Percentiles rank a stretch among this genome's conserved stretches.
Conservation (phyloP, 2,797 vertebrate species). For the Lagorchestes hirsutus region DNA sequence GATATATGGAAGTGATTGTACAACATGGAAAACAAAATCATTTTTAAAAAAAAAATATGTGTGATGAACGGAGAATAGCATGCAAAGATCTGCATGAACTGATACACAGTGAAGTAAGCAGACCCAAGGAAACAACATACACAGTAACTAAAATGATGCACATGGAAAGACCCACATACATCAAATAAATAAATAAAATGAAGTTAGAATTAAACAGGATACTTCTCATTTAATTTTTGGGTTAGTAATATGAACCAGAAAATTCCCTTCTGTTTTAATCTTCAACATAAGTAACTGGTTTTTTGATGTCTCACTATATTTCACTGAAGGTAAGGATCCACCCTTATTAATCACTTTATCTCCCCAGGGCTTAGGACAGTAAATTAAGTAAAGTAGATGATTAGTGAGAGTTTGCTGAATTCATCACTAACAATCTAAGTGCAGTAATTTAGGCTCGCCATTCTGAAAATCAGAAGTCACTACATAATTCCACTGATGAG, state of each 20-base stretch:
- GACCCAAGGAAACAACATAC: neutral
- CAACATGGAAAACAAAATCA: no score
- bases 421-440: neutral
- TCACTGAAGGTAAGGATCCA: neutral
- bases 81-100: neutral
- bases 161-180: neutral
- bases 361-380: neutral
- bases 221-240: neutral
- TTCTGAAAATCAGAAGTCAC: neutral
- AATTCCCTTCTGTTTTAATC: neutral
- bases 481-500: neutral
- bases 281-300: neutral
- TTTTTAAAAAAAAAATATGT: neutral
- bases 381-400: neutral
- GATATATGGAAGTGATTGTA: no score
- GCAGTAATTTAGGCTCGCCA: neutral
- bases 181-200: neutral
- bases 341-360: neutral
- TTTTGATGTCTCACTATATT: neutral
- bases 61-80: neutral
- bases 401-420: neutral
- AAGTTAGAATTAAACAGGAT: neutral
- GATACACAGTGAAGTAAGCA: neutral
- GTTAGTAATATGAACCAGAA: neutral
- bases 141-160: neutral